phyloP scores from a whole-genome alignment of 2,113 vertebrate species.

The Gnathonemus echidnorhynchus region DNA sequence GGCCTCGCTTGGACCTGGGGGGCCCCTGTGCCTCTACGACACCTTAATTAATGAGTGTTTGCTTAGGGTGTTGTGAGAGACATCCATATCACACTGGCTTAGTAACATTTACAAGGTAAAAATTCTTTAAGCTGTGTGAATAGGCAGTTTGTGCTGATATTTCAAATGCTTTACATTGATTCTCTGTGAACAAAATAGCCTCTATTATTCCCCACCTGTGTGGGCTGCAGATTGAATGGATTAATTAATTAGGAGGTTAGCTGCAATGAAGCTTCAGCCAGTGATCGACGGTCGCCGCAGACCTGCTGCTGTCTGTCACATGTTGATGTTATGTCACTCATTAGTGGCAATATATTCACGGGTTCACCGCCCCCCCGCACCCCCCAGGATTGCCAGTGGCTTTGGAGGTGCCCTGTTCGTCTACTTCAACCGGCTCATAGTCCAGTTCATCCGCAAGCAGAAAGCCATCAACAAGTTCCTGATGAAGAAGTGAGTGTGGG shows the following conservation, averaged over 20 bases:
- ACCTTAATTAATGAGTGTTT: not conserved
- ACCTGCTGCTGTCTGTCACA: not conserved
- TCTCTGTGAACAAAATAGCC: not conserved
- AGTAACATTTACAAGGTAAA: not conserved
- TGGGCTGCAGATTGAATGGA: not conserved
- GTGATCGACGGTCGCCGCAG: not conserved
- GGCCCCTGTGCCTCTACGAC: not conserved
- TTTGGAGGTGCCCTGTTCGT: constrained; percentile 90
- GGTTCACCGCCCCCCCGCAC: not conserved
- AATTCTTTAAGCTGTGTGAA: not conserved
- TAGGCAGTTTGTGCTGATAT: not conserved
- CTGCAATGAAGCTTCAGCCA: not conserved
- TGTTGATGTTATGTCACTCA: not conserved
- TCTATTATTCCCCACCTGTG: not conserved
- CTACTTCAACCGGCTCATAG: constrained; percentile 90
- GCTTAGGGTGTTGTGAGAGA: not conserved
- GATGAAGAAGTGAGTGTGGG: constrained; percentile 87
- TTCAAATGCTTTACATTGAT: not conserved
- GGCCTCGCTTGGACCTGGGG: not conserved
- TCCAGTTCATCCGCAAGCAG: constrained; percentile 95
- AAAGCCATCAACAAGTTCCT: constrained; percentile 96
- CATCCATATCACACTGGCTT: not conserved
- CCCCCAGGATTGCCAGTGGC: constrained; percentile 82
- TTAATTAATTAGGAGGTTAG: not conserved
- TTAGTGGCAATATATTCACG: not conserved